Evolutionary conservation across 2,797 vertebrate genomes (phyloP), one percentile per base, ranked within the genome.

Genomic region (Mormyrops attenuatus): DNA sequence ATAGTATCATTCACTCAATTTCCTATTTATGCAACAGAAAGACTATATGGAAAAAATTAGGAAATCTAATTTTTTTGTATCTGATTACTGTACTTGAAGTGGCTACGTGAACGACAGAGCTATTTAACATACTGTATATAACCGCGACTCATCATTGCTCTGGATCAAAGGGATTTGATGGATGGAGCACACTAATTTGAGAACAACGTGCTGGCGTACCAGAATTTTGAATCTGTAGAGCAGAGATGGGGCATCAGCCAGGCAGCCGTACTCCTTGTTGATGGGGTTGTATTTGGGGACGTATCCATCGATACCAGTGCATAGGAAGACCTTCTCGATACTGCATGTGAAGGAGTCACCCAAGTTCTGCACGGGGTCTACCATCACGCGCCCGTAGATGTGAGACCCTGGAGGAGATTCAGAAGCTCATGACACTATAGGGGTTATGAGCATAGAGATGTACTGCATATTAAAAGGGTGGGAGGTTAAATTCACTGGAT

Each of bases 301-400:
- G 0, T 96, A 96, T 0, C 96, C 95, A 1, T 97, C 96, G 0
- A 96, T 93, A 13, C 96, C 96, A 0, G 96, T 96, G 92, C 97
- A 97, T 50, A 97, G 95, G 92, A 98, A 96, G 53, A 97, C 95
- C 91, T 97, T 96, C 93, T 97, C 95, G 0, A 95, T 96, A 90
- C 90, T 95, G 92, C 96, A 97, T 91, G 93, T 94, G 93, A 97
- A 97, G 20, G 96, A 97, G 80, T 95, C 95, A 0, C 96, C 95
- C 22, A 97, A 93, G 91, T 97, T 97, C 94, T 97, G 96, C 91
- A 97, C 95, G 0, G 96, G 95, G 90, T 96, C 97, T 91, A 97
- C 95, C 96, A 96, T 96, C 90, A 96, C 95, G 5, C 94, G 93
- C 0, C 95, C 96, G 2, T 93, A 96, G 90, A 97, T 96, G 0